A percentile compares a stretch with the other conserved stretches of the same genome.
Evolutionary conservation across 2,888 invertebrate genomes (phyloP).

Genomic region (Phymatocera aterrima): DNA sequence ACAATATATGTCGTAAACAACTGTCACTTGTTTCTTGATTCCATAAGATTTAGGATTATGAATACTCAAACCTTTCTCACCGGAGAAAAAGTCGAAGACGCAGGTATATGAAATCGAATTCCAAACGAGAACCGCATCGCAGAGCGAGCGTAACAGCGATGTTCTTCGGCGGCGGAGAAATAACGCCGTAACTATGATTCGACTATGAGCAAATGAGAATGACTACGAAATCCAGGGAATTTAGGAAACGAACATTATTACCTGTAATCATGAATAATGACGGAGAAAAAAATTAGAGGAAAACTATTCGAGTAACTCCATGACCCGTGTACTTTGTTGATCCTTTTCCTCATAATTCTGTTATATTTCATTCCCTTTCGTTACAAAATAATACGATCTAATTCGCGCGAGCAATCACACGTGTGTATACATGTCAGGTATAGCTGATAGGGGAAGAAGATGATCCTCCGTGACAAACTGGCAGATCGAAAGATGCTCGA

Average conservation of each 20-base stretch:
- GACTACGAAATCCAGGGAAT: too few relatives aligned
- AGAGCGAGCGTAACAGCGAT: too few relatives aligned
- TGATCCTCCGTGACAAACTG: neutral
- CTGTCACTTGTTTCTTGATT: neutral
- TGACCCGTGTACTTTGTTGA: neutral
- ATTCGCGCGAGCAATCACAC: too few relatives aligned
- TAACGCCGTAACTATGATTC: too few relatives aligned
- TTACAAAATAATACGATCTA: neutral
- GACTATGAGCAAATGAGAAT: too few relatives aligned
- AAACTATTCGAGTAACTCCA: neutral
- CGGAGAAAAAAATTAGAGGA: neutral
- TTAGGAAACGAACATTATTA: too few relatives aligned
- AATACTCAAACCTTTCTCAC: neutral
- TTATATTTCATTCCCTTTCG: neutral
- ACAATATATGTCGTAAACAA: neutral
- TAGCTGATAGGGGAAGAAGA: neutral
- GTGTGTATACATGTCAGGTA: neutral
- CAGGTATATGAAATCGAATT: too few relatives aligned
- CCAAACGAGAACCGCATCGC: too few relatives aligned
- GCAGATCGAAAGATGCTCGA: conserved; percentile 6
- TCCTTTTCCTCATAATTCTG: neutral
- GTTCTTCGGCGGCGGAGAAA: too few relatives aligned
- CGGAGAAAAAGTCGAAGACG: neutral
- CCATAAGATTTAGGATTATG: neutral
- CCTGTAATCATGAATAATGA: neutral